Conservation (phyloP, 2,797 vertebrate species). For the Hippoglossus hippoglossus region DNA sequence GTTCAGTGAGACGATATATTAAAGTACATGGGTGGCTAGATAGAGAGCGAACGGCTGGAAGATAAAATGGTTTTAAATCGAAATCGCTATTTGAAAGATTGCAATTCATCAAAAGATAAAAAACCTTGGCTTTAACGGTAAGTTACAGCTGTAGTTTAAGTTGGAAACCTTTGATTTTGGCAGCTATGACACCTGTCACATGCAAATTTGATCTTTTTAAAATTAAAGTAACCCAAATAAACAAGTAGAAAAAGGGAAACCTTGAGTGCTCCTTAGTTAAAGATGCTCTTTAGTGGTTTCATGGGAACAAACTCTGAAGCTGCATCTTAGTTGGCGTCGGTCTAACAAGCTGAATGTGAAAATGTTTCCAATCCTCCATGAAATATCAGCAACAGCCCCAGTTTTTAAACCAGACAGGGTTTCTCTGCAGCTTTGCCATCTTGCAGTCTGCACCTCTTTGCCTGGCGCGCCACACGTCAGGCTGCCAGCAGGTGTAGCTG, state of each 20-base stretch:
- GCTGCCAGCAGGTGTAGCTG: background rate
- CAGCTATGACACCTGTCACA: background rate
- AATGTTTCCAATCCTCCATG: background rate
- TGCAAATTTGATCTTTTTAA: background rate
- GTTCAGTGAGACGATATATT: conserved; percentile 1
- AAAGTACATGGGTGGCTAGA: background rate
- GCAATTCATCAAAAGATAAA: no score
- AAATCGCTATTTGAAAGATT: background rate
- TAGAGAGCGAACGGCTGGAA: background rate
- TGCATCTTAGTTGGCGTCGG: no score
- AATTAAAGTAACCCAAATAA: background rate
- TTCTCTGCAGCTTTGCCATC: background rate
- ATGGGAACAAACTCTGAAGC: background rate
- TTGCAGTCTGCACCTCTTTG: background rate
- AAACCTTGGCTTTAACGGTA: background rate
- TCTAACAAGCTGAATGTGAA: background rate
- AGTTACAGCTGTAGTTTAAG: background rate
- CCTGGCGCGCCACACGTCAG: background rate
- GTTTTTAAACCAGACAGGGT: background rate
- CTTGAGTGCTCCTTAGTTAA: background rate
- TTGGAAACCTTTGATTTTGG: background rate
- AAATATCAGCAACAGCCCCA: background rate
- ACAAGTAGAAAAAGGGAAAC: background rate
- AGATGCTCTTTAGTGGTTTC: background rate
- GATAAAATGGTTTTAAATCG: background rate